These are phyloP conservation scores for Holothuria scabra DNA, from an alignment of 53 echinoderm and acorn worm species.

Conservation along the genomic window DNA sequence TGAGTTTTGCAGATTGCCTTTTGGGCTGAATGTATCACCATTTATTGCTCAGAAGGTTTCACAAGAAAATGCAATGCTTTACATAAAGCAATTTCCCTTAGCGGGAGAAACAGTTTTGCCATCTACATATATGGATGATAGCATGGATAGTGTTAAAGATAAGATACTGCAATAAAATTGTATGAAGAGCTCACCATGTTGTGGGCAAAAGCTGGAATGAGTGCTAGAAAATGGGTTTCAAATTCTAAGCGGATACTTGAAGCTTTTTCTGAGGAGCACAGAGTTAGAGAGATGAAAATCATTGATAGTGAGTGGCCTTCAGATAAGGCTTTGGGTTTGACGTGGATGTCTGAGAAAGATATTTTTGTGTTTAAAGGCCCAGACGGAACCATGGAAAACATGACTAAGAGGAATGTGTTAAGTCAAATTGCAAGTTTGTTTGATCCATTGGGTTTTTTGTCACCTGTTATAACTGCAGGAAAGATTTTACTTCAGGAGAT, in stretches of 20 bases:
- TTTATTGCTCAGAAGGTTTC: constrained; percentile 54
- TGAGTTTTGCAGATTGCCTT: constrained; percentile 45
- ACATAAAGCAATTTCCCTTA: not conserved
- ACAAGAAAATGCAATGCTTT: constrained; percentile 29
- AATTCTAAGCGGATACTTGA: constrained; percentile 9
- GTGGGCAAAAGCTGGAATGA: constrained; percentile 47
- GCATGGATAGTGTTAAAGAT: constrained; percentile 47
- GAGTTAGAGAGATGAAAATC: constrained; percentile 11
- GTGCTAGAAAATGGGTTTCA: constrained; percentile 34
- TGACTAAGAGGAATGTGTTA: constrained; percentile 56
- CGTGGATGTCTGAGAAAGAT: constrained; percentile 31
- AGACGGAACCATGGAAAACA: constrained; percentile 2
- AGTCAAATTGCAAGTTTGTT: too few relatives aligned
- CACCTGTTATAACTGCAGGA: too few relatives aligned
- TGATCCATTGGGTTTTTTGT: too few relatives aligned
- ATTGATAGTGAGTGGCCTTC: constrained; percentile 36
- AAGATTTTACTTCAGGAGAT: too few relatives aligned
- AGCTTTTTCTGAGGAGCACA: not conserved
- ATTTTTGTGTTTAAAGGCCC: constrained; percentile 49
- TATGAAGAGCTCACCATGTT: constrained; percentile 34
- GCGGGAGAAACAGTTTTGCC: constrained; percentile 23
- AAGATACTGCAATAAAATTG: constrained; percentile 44
- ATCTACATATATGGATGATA: constrained; percentile 40
- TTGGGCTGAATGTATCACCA: constrained; percentile 59
- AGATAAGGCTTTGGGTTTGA: constrained; percentile 30